Conservation (phyloP, 2,797 vertebrate genomes). For the Vireo griseus region DNA sequence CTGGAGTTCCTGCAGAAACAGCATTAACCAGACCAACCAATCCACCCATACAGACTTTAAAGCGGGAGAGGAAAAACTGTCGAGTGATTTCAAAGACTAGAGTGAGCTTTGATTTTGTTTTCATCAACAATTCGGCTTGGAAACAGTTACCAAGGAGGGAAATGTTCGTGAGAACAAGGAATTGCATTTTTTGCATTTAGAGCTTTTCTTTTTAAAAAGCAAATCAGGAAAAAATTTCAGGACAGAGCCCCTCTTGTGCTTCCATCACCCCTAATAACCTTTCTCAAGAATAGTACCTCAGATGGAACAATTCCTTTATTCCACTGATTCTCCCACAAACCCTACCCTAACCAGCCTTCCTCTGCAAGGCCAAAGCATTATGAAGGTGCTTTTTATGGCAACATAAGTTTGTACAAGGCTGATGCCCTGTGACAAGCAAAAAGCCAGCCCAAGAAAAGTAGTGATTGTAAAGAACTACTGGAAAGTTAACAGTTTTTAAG, state of each 20-base stretch:
- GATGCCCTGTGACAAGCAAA: not conserved
- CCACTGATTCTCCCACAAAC: not conserved
- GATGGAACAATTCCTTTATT: not conserved
- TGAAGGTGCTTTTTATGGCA: not conserved
- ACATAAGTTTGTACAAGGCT: not conserved
- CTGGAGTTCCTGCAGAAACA: not conserved
- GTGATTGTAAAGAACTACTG: not conserved
- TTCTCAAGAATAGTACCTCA: not conserved
- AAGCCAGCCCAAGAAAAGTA: not conserved
- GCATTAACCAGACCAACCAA: not conserved
- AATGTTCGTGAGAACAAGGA: not conserved
- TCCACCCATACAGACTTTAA: accelerated
- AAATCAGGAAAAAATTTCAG: not conserved
- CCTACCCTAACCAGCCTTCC: not conserved
- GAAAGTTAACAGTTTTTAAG: not conserved
- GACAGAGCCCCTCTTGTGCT: not conserved
- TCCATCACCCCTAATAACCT: not conserved
- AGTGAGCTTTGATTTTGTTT: not conserved
- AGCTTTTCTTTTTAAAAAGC: not conserved
- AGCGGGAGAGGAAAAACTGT: not conserved
- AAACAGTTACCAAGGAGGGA: slow-evolving; percentile 14
- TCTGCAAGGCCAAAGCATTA: not conserved
- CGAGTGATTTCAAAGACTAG: not conserved
- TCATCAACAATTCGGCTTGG: not conserved
- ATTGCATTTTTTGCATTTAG: not conserved